Evolutionary conservation across 2,797 vertebrate species (phyloP), one percentile per base, ranked within the genome.

Genomic region (Poeciliopsis presidionis): DNA sequence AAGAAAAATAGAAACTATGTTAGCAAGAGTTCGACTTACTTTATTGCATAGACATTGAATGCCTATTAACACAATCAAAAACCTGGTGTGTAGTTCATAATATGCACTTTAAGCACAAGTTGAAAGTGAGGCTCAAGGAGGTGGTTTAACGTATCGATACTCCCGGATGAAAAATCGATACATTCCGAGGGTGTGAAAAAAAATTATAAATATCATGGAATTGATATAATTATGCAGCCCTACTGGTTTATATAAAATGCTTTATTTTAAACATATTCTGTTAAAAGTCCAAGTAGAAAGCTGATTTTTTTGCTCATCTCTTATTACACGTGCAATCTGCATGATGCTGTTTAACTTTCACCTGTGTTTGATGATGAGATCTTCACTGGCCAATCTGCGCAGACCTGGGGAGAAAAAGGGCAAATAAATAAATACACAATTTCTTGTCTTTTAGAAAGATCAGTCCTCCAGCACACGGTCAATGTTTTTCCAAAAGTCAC

Each of bases 281-380:
- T 59, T 6, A 30, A 25, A 59, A 30, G 12, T 30, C 12, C 12
- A 30, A 59, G 3, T 14, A 30, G 13, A 16, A 28, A 16, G 57
- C 12, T 16, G 4, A 13, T 69, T 25, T 33, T 33, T 70, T n/a
- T 45, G 67, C 6, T 70, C 20, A 43, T 11, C 5, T 30, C 9
- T 70, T 12, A 7, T 43, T n/a, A 47, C n/a, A 36, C 5, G 13
- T 46, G 8, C 13, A 28, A 33, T 28, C 12, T 33, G 33, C 14
- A 36, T 22, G 3, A 20, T 28, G 28, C 4, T 12, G 39, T 43
- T 8, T 36, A 9, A 6, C 5, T 30, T 55, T 75, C 9, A 69
- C 98, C 97, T 97, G 94, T 96, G 97, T 83, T 95, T 97, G 47
- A 98, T 96, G 67, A 97, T 96, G 0, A 97, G 93, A 0, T 98